Evolutionary conservation across 1,140 invertebrate species (phyloP).

Genomic region (Lasioglossum baleicum): DNA sequence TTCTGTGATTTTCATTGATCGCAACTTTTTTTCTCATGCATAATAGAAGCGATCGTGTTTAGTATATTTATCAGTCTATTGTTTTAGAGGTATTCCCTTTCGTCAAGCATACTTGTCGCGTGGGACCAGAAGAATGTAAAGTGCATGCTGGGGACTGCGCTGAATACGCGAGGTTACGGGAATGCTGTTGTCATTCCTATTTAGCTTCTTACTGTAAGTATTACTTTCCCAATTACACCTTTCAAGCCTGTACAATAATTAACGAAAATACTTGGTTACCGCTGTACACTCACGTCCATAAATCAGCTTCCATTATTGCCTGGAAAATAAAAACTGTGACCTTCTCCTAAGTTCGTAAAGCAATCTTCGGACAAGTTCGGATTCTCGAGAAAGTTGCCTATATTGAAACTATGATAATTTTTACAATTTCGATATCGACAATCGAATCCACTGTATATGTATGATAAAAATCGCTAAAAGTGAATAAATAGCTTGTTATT

Average conservation of each 20-base stretch:
- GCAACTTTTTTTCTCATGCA: not conserved
- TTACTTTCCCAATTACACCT: not conserved
- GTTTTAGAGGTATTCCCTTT: conserved; percentile 83
- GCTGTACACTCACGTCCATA: not conserved
- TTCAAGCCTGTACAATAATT: not conserved
- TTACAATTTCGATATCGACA: too few relatives aligned
- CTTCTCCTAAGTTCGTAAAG: too few relatives aligned
- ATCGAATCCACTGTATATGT: too few relatives aligned
- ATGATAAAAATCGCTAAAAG: too few relatives aligned
- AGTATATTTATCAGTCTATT: conserved; percentile 19
- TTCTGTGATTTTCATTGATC: not conserved
- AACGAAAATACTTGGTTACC: not conserved
- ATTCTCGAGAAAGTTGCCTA: too few relatives aligned
- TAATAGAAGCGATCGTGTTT: not conserved
- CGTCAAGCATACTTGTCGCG: conserved; percentile 85
- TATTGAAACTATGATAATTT: too few relatives aligned
- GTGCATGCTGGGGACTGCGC: conserved; percentile 83
- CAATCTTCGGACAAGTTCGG: too few relatives aligned
- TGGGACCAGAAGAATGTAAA: conserved; percentile 82
- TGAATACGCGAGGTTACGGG: conserved; percentile 83
- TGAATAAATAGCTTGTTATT: too few relatives aligned
- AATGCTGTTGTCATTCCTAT: conserved; percentile 85
- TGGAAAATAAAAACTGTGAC: too few relatives aligned
- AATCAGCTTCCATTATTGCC: too few relatives aligned
- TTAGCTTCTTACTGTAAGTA: conserved; percentile 83